phyloP scores from a whole-genome alignment of 2,888 invertebrate genomes.

The Drosophila nr. perissopoda region DNA sequence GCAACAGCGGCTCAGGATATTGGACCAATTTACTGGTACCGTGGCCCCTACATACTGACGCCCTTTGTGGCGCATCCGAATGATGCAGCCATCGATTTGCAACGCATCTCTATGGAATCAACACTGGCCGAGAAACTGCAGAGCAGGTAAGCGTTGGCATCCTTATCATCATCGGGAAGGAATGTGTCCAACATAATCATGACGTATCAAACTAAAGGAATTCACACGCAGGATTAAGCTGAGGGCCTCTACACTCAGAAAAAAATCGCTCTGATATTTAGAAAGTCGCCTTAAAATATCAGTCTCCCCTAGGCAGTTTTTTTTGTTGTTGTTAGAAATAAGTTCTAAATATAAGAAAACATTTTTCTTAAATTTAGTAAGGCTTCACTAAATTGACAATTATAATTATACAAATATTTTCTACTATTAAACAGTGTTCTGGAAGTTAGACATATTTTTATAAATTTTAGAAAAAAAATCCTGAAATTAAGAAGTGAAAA shows the following conservation, averaged over 20 bases:
- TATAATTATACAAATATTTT: not conserved
- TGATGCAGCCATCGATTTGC: conserved; percentile 84
- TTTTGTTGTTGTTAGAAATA: not conserved
- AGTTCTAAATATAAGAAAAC: not conserved
- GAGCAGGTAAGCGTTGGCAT: conserved; percentile 85
- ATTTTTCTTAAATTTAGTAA: not conserved
- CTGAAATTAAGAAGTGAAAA: not conserved
- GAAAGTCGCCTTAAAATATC: not conserved
- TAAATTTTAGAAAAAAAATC: too few species aligned
- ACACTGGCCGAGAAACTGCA: conserved; percentile 89
- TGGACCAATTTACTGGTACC: conserved; percentile 90
- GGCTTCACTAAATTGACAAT: not conserved
- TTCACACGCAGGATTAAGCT: conserved; percentile 9
- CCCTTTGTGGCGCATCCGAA: conserved; percentile 84
- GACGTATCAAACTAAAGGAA: conserved; percentile 28
- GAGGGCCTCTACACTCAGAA: not conserved
- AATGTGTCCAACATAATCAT: conserved; percentile 10
- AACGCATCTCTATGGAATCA: conserved; percentile 84
- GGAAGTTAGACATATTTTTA: too few species aligned
- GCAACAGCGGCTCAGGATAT: conserved; percentile 86
- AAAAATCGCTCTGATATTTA: too few species aligned
- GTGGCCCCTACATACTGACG: conserved; percentile 85
- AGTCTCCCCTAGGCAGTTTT: not conserved
- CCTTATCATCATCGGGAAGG: not conserved
- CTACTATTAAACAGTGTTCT: too few species aligned